A percentile compares a stretch with the other conserved stretches of the same genome.
These are phyloP conservation scores for Drosophila crucigera DNA, from an alignment of 2,888 invertebrate species.

Conservation along the genomic window DNA sequence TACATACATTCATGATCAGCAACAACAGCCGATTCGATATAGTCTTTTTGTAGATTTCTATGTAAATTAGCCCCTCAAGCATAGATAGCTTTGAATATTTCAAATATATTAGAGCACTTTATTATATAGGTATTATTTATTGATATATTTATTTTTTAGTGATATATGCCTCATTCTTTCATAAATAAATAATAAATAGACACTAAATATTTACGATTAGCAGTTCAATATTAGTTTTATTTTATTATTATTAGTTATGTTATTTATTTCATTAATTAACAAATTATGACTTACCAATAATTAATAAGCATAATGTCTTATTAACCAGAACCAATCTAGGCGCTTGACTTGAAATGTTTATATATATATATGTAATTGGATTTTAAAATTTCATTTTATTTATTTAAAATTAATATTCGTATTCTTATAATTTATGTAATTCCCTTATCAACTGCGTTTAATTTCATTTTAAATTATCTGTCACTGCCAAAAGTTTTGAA, in stretches of 20 bases:
- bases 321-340: rapidly evolving
- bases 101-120: neutral
- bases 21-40: neutral
- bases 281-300: neutral
- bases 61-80: neutral
- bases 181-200: neutral
- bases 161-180: too few relatives aligned
- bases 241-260: neutral
- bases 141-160: neutral
- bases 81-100: neutral
- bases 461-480: neutral
- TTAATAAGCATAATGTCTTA: neutral
- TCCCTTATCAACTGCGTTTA: neutral
- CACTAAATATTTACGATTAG: neutral
- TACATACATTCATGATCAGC: neutral
- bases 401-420: neutral
- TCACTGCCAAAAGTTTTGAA: neutral
- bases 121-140: neutral
- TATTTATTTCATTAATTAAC: neutral
- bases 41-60: too few relatives aligned
- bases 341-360: neutral
- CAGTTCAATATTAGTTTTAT: neutral
- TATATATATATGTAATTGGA: neutral
- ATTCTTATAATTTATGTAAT: neutral
- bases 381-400: neutral